Base-by-base conservation (phyloP, 2,113 vertebrate genomes). In the Mustela nigripes region DNA sequence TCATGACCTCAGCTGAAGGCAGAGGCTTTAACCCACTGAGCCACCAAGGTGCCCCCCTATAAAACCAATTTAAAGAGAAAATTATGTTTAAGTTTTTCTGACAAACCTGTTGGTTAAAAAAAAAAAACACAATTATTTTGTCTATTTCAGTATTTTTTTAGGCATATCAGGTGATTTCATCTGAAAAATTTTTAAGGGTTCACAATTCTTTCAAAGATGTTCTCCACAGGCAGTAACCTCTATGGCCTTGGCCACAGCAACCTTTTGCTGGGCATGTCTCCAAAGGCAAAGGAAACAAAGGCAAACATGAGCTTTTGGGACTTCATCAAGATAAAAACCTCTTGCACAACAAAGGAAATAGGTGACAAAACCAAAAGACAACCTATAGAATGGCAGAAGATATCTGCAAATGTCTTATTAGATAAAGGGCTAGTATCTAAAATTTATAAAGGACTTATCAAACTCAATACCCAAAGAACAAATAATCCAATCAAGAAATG, bases 61-160 rank as follows among this genome's bases (percentile, higher is more conserved):
- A 56, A 56, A 56, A 56, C 53, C 50, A 90, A 56, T 16, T 62
- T 91, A 89, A 45, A 19, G 83, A 87, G 33, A 89, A 92, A 83
- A 69, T 53, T 48, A 94, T 69, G 48, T 92, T 92, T 62, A 86
- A 26, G 16, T 4, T 74, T 79, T 92, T 82, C 60, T 83, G n/a
- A 93, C n/a, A 91, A 78, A 94, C n/a, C 31, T 82, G 63, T 53
- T 94, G 80, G 94, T 60, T 78, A n/a, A 69, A 78, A 85, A 73
- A 31, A 69, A 71, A 71, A 4, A 39, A 39, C 36, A 39, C 39
- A 39, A 22, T 5, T 26, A 48, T 74, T 92, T 80, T 76, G 2
- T 88, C 42, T 95, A 42, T 63, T 84, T 82, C 39, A 93, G 67
- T 21, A 56, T 50, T 48, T 73, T 79, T 87, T 56, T 67, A 86